A percentile compares a stretch with the other conserved stretches of the same genome.
Evolutionary conservation across 2,888 invertebrate genomes (phyloP).

Genomic region (Cryptocheilus praepositus): DNA sequence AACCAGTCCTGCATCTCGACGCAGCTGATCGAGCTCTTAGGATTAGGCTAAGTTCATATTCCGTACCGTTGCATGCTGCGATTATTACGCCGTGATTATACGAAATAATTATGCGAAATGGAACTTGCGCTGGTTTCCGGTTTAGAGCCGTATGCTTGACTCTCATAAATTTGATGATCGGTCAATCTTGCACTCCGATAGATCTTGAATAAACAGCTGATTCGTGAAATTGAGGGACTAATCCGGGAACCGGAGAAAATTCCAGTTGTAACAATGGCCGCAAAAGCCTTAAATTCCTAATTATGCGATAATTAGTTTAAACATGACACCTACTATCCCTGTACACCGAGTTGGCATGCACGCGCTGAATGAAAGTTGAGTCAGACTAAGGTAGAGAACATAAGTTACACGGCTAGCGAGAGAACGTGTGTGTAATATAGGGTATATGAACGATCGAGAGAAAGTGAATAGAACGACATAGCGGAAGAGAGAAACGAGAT

Average conservation of each 20-base stretch:
- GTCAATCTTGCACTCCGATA: too few relatives aligned
- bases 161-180: too few relatives aligned
- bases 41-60: slow-evolving; percentile 32
- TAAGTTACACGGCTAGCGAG: too few relatives aligned
- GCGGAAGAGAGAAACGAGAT: background rate
- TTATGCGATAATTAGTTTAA: slow-evolving; percentile 35
- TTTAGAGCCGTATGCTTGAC: too few relatives aligned
- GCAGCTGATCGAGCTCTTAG: slow-evolving; percentile 17
- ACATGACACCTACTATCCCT: slow-evolving; percentile 16
- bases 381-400: background rate
- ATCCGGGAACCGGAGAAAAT: too few relatives aligned
- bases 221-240: too few relatives aligned
- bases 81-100: background rate
- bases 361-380: background rate
- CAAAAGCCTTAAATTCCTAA: too few relatives aligned
- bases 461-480: background rate
- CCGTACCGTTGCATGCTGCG: slow-evolving; percentile 41
- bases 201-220: too few relatives aligned
- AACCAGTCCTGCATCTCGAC: background rate
- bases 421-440: background rate
- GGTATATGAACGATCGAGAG: background rate
- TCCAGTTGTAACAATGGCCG: too few relatives aligned
- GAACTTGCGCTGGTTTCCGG: too few relatives aligned
- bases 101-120: slow-evolving; percentile 32
- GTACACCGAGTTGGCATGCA: slow-evolving; percentile 11